Evolutionary conservation across 2,797 vertebrate species (phyloP), one percentile per base, ranked within the genome.

Genomic region (Chelonia mydas): DNA sequence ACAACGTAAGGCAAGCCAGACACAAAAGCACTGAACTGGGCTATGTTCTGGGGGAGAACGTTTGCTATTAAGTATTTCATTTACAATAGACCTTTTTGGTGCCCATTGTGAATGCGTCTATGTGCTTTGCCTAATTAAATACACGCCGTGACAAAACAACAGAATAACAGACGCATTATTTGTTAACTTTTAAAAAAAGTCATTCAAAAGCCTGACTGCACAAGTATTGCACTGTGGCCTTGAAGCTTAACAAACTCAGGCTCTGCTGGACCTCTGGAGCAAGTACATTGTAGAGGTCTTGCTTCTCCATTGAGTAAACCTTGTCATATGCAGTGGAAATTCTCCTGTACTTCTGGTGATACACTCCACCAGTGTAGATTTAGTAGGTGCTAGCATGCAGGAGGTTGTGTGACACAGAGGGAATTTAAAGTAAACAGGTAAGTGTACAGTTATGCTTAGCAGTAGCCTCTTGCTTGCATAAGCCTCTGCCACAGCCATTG

Each of bases 341-440:
- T 47, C 72, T 41, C 25, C 37, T 27, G 0, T 61, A 28, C 23
- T 92, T 12, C 54, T 92, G 57, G n/a, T 81, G 89, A 41, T 90
- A 50, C 5, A 6, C 50, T 88, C n/a, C 37, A 1, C 25, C 81
- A 7, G 31, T 74, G 37, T 91, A 96, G 90, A 89, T 92, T 93
- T 90, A 94, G 74, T 93, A 92, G 86, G 77, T 0, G 11, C 54
- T 50, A 76, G 81, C 9, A 12, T 54, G 81, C 81, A 84, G 86
- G 81, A 88, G 94, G 84, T 74, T 94, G 51, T 90, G 3, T 95
- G 96, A 84, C 80, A 54, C 1, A 0, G 10, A 17, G 37, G 54
- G 85, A 93, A 10, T 88, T 94, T 85, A 47, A 96, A 93, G 77
- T 94, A 95, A 97, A 94, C 92, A 94, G 84, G 37, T 91, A n/a